phyloP scores from a whole-genome alignment of 2,113 vertebrate species.

The Dicrurus megarhynchus region DNA sequence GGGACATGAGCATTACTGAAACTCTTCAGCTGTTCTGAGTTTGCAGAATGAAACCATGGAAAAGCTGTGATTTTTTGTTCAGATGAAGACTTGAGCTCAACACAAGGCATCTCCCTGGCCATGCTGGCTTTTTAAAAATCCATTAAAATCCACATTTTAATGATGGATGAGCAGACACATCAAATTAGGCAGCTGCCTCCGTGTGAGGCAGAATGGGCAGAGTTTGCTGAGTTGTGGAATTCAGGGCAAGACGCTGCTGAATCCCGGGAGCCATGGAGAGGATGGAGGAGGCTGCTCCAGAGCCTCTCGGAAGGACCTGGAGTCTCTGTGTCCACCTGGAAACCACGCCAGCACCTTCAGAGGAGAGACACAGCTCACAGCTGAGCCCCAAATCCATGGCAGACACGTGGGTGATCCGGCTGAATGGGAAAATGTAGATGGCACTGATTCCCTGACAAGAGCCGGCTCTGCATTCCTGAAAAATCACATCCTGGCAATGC shows the following conservation, averaged over 20 bases:
- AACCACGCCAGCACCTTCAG: not conserved
- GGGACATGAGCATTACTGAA: not conserved
- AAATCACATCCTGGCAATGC: not conserved
- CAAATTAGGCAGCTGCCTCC: not conserved
- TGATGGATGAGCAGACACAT: not conserved
- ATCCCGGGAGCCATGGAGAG: not conserved
- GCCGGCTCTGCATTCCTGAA: not conserved
- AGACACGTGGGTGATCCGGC: not conserved
- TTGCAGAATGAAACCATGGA: not conserved
- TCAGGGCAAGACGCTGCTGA: not conserved
- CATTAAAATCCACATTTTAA: not conserved
- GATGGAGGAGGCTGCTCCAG: not conserved
- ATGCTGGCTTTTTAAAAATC: not conserved
- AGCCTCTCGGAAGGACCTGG: not conserved
- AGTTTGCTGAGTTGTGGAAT: not conserved
- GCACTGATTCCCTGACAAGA: not conserved
- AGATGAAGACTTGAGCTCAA: not conserved
- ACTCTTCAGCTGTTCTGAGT: not conserved
- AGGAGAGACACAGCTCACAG: not conserved
- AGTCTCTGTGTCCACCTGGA: not conserved
- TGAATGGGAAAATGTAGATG: not conserved
- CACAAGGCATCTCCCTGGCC: not conserved
- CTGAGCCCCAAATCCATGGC: not conserved
- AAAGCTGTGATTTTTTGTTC: not conserved
- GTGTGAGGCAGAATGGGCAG: fast-evolving